A percentile compares a stretch with the other conserved stretches of the same genome.
Evolutionary conservation across 2,113 vertebrate genomes (phyloP).

Genomic region (Seriola quinqueradiata): DNA sequence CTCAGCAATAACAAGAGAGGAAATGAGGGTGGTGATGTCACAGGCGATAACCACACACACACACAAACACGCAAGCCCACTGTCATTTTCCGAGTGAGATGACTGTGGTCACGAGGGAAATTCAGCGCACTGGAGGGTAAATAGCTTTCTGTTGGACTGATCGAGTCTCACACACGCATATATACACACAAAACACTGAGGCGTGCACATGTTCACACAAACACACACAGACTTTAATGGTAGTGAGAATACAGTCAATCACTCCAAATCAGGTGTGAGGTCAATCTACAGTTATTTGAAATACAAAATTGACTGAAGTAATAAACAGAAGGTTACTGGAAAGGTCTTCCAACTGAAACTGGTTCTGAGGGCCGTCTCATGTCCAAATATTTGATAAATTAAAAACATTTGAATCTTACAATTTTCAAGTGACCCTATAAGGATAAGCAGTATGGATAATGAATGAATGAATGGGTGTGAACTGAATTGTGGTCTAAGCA

Average conservation of each 20-base stretch:
- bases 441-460: too few species aligned
- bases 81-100: constrained; percentile 76
- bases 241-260: background rate
- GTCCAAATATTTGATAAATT: background rate
- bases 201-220: constrained; percentile 1
- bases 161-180: constrained; percentile 19
- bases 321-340: background rate
- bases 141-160: constrained; percentile 66
- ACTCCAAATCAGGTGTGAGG: constrained; percentile 2
- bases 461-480: background rate
- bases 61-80: constrained; percentile 27
- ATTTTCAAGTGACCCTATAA: background rate
- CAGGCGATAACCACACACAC: constrained; percentile 61
- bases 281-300: background rate
- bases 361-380: background rate
- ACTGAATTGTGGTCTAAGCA: background rate
- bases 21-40: constrained; percentile 79
- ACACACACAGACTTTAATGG: background rate
- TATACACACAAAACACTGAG: background rate
- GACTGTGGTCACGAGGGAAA: constrained; percentile 73
- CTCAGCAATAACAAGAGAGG: constrained; percentile 75
- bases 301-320: background rate
- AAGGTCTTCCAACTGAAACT: background rate
- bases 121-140: constrained; percentile 63
- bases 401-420: background rate